Percentiles rank a stretch among this genome's conserved stretches.
phyloP scores from a whole-genome alignment of 2,888 invertebrate species.

The Silvanus unidentatus region DNA sequence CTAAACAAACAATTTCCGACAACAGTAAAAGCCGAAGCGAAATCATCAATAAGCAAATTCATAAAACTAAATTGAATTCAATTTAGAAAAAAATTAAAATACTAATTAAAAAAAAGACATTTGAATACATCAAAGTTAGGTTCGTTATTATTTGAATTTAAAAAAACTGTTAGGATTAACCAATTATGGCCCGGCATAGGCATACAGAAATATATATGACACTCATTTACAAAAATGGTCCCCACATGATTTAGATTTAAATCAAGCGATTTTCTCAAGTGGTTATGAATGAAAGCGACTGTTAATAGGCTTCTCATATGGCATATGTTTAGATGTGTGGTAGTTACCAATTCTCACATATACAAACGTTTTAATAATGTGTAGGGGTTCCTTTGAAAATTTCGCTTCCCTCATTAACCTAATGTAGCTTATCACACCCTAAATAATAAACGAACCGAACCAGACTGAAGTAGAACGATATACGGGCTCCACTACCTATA shows the following conservation, averaged over 20 bases:
- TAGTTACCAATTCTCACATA: conserved; percentile 7
- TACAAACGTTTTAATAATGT: conserved; percentile 17
- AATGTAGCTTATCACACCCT: conserved; percentile 32
- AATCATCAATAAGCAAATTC: no score
- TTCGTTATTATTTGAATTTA: no score
- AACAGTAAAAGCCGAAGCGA: no score
- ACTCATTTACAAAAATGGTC: neutral
- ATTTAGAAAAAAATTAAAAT: no score
- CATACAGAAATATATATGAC: no score
- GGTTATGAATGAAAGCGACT: conserved; percentile 22
- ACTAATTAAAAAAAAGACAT: no score
- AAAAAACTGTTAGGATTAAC: no score
- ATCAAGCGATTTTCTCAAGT: conserved; percentile 31
- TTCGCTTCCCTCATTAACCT: conserved; percentile 15
- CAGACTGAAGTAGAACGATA: conserved; percentile 13
- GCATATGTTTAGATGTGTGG: conserved; percentile 32
- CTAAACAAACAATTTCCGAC: no score
- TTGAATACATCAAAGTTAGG: no score
- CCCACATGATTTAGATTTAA: conserved; percentile 21
- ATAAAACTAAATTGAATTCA: no score
- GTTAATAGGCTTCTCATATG: conserved; percentile 30
- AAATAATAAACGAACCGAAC: conserved; percentile 25
- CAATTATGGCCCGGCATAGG: no score
- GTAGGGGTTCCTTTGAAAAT: conserved; percentile 20
- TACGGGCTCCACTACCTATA: conserved; percentile 14